Base-by-base conservation (phyloP, 2,113 vertebrate genomes). In the Strix uralensis region DNA sequence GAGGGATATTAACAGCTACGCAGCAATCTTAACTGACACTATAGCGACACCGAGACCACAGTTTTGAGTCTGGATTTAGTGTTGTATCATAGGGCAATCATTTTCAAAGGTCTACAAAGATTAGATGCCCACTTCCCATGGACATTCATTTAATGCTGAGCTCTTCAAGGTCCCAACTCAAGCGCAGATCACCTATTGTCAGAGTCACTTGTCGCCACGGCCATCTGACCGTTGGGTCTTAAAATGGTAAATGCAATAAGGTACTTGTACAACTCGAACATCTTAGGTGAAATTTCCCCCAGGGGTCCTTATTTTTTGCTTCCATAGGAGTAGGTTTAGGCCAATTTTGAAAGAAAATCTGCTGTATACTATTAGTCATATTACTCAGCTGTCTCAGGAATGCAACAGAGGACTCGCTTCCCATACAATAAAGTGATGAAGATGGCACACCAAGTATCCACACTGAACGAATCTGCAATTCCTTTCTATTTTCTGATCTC, bases 211-310 rank as follows among this genome's bases (percentile, higher is more conserved):
- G 7, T 6, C 12, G 3, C 26, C 25, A 26, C 0, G 1, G 59
- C 4, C 15, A 38, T 36, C 23, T 46, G 44, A 46, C 44, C 0
- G 0, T 0, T 32, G 8, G 11, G 26, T 9, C 25, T 65, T 38
- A 4, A 9, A 67, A 44, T 3, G 2, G 36, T 0, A 75, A 81
- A 69, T 11, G 9, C n/a, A 57, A 13, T 15, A 61, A 65, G 15
- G n/a, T 34, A 17, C 38, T 47, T 0, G 0, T 40, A 74, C 49
- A 10, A 25, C 2, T 30, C 21, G 3, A 40, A 16, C 11, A 6
- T 52, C 51, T 18, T 80, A 23, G 19, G 21, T 25, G 34, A 72
- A 3, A 3, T 51, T 67, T 59, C 7, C 3, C 20, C 9, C 4
- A 8, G 7, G 20, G 29, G 2, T 49, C 40, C 18, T 58, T 3